Base-by-base conservation (phyloP, 2,113 vertebrate genomes). In the Athene cunicularia region DNA sequence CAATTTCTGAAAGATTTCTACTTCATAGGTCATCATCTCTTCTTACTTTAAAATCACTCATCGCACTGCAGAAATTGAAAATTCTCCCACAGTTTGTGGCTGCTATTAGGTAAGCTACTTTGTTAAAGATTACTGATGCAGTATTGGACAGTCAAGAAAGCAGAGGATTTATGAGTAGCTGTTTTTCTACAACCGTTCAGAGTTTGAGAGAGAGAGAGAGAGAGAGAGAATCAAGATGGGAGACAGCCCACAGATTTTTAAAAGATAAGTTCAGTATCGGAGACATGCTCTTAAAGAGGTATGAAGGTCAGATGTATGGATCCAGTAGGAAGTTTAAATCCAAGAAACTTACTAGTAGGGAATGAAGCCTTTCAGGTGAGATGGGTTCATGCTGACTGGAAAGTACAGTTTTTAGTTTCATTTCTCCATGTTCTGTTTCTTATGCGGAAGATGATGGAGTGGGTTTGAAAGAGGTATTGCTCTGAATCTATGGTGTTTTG, bases 111-210 rank as follows among this genome's bases (percentile, higher is more conserved):
- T 84, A 87, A 96, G 70, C 80, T 74, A 76, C 56, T 91, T 84
- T 91, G 59, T 49, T 80, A 27, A 87, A 89, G 90, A 70, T 84
- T 74, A 93, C 60, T 85, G 92, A 53, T 87, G 67, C 86, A 73
- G 55, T 9, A 20, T 10, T 85, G 77, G 55, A 52, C 56, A 63
- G 74, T 49, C 62, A 59, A 50, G 80, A 76, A 74, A 86, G 63
- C 58, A 64, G 62, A 80, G 68, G 64, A 74, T 93, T 81, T 93
- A 47, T 74, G 64, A 93, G 85, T 63, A 75, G 17, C 70, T 90
- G 43, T 52, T 90, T 93, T 95, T 55, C 56, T 67, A n/a, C 64
- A 55, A 9, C 52, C 0, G 0, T 32, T 80, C 13, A 37, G 71
- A 83, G 43, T 6, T 27, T 62, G 43, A 63, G 82, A 66, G 67